Percentiles rank a stretch among this genome's conserved stretches.
phyloP scores from a whole-genome alignment of 2,888 invertebrate species.

The Cynaeus angustus region DNA sequence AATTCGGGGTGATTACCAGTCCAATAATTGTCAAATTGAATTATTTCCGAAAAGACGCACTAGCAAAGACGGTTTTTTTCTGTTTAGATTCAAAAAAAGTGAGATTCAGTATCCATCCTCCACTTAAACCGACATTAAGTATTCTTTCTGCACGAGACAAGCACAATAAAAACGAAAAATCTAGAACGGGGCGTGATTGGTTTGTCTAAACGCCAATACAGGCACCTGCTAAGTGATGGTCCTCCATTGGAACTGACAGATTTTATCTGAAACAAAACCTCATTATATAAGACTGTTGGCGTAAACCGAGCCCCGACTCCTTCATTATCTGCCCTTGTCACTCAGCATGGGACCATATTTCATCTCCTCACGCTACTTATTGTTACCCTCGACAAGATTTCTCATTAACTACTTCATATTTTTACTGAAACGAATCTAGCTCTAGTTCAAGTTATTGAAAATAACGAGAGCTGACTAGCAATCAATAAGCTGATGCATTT shows the following conservation, averaged over 20 bases:
- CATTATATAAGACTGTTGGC: constrained; percentile 58
- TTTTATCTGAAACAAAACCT: constrained; percentile 61
- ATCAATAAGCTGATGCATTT: constrained; percentile 37
- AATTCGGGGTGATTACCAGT: background rate
- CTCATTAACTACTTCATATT: constrained; percentile 5
- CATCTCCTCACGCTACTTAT: constrained; percentile 59
- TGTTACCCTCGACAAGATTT: constrained; percentile 27
- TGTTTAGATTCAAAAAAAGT: no score
- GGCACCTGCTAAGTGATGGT: constrained; percentile 30
- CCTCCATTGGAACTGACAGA: constrained; percentile 58
- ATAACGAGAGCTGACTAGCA: constrained; percentile 1
- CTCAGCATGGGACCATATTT: constrained; percentile 62
- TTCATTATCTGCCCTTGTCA: constrained; percentile 63
- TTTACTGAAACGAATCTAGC: background rate
- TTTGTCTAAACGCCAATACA: constrained; percentile 13
- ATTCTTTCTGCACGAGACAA: constrained; percentile 6
- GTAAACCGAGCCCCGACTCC: constrained; percentile 58
- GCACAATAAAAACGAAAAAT: constrained; percentile 4
- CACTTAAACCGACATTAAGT: background rate
- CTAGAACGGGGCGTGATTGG: background rate
- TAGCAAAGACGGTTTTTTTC: no score
- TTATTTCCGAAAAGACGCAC: no score
- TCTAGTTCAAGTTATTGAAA: background rate
- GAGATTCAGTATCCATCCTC: no score
- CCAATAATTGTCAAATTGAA: background rate